Base-by-base conservation (phyloP, 1,140 invertebrate genomes). In the Pararge aegeria region DNA sequence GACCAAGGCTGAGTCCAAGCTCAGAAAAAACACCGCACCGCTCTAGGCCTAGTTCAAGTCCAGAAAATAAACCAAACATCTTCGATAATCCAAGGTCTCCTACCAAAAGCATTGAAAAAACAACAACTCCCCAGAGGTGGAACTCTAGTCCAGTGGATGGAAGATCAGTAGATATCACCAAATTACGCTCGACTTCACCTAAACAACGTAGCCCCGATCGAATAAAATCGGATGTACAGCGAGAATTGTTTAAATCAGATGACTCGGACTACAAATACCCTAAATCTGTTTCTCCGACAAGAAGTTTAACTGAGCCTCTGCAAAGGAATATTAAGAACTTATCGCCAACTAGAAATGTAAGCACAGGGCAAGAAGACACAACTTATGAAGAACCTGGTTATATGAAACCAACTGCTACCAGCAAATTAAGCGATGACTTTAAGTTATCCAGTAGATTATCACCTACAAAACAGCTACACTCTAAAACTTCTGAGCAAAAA, bases 361-460 rank as follows among this genome's bases (percentile, higher is more conserved):
- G 44, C 12, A n/a, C 34, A 51, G 21, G 19, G 7, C 37, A 24
- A 16, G 55, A 48, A 15, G 55, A 65, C 30, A 55, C 3, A 13
- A 7, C 34, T 40, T n/a, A 48, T 16, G 53, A 52, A 44, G 70
- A 72, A 38, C 76, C 80, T 12, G 72, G 68, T 13, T 85, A 83
- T 62, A 81, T 80, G 78, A 76, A 44, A 61, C 75, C 73, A 29
- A 83, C 78, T 21, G 66, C 65, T 27, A 49, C 46, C 1, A 27
- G 18, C n/a, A 49, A 49, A 20, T 19, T 12, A 9, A 38, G 3
- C 20, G 13, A 48, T 7, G 52, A 54, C 12, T 18, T 20, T 27
- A 21, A 13, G 24, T 15, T 18, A 70, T 52, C 55, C 50, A 13
- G 10, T 38, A n/a, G 21, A 46, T 24, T 61, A 70, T 61, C 52